Base-by-base conservation (phyloP, 2,888 invertebrate genomes). In the Chloroclystis v-ata region DNA sequence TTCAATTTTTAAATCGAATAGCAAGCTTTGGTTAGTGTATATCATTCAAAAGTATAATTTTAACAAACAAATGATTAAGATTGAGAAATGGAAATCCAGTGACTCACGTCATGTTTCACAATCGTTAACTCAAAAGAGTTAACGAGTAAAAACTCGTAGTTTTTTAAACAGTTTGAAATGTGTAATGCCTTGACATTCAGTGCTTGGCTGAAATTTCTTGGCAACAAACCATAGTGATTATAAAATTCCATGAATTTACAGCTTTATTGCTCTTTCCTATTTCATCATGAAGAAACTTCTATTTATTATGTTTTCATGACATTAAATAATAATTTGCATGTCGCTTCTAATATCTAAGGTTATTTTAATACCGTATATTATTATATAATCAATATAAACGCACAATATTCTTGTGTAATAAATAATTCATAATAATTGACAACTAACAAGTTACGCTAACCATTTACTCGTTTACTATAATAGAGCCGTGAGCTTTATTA, bases 171-270 rank as follows among this genome's bases (percentile, higher is more conserved):
- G 14, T 16, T 32, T 32, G 14, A 33, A 32, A 33, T 14, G 9
- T 14, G 16, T 33, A n/a, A 16, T 16, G n/a, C 10, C 10, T 33
- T 33, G 32, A 33, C 32, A 32, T 32, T 32, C 14, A 32, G n/a
- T 13, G 32, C 56, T 47, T 63, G 59, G 64, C 60, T 60, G 59
- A 61, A 61, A 40, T 13, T 16, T 35, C 44, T 61, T 69, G 64
- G 64, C 63, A 66, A 46, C 55, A 42, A 32, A n/a, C 32, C n/a
- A 14, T 7, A 33, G 2, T 13, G 16, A 14, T 14, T n/a, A 16
- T n/a, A n/a, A 16, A 33, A 26, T 8, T 26, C 26, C 9, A 26
- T 8, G 9, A 26, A 26, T 6, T 26, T 8, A 26, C 24, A 26
- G 8, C 4, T 26, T 9, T 26, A 2, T 20, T 20, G 20, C 20